phyloP scores from a whole-genome alignment of 2,113 vertebrate genomes.

The Malurus elegans region DNA sequence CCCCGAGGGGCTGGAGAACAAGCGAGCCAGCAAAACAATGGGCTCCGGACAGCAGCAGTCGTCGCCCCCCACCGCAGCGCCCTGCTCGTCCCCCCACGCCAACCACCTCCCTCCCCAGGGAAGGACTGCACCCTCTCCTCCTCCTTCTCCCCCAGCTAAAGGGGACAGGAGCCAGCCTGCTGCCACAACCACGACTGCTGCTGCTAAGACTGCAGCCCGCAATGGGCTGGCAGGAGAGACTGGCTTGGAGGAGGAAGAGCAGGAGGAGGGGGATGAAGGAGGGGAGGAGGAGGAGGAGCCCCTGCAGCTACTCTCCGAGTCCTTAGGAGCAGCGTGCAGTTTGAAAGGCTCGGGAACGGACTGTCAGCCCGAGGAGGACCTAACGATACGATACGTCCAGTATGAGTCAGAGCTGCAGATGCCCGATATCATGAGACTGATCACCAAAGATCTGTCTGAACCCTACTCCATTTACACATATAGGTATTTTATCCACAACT shows the following conservation, averaged over 20 bases:
- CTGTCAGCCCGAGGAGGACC: constrained; percentile 76
- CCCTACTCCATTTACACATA: constrained; percentile 99
- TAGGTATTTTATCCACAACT: constrained; percentile 99
- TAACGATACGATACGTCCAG: constrained; percentile 92
- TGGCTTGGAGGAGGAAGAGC: constrained; percentile 61
- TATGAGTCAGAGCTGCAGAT: constrained; percentile 99
- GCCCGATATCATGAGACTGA: constrained; percentile 99
- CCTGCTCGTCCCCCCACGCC: constrained; percentile 41
- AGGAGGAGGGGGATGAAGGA: constrained; percentile 65
- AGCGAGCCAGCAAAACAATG: constrained; percentile 63
- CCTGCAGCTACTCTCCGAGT: constrained; percentile 70
- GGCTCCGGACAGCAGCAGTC: constrained; percentile 71
- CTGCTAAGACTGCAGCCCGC: constrained; percentile 69
- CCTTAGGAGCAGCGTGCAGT: constrained; percentile 73
- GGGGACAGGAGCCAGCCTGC: constrained; percentile 53
- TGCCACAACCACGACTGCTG: constrained; percentile 49
- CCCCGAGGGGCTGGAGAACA: constrained; percentile 63
- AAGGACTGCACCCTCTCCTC: constrained; percentile 77
- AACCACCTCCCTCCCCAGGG: constrained; percentile 62
- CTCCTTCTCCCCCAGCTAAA: constrained; percentile 28
- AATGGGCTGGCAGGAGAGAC: constrained; percentile 75
- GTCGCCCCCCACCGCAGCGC: constrained; percentile 29
- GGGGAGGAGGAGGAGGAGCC: constrained; percentile 60
- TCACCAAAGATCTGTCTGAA: constrained; percentile 99
- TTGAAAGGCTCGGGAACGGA: constrained; percentile 74